These are phyloP conservation scores for Ceratosolen fusciceps DNA, from an alignment of 1,140 invertebrate species.

Conservation along the genomic window DNA sequence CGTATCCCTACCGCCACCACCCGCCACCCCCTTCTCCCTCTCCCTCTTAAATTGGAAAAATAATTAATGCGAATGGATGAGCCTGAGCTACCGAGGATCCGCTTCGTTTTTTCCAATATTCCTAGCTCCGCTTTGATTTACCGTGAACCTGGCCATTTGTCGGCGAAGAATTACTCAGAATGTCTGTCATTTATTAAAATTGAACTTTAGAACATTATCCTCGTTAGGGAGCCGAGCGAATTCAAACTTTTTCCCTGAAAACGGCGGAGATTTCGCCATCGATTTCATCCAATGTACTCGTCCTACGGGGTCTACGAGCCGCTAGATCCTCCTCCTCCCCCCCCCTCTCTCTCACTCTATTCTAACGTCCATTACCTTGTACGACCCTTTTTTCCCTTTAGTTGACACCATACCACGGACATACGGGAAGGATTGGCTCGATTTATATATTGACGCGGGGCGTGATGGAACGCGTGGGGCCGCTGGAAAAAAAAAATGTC, in stretches of 20 bases:
- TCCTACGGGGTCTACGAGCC: not conserved
- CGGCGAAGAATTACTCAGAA: not conserved
- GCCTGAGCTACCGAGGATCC: not conserved
- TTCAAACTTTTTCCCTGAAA: not conserved
- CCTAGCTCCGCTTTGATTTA: not conserved
- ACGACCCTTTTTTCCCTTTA: too few relatives aligned
- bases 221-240: not conserved
- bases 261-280: not conserved
- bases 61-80: constrained; percentile 10
- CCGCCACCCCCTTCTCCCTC: not conserved
- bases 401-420: too few relatives aligned
- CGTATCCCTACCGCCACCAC: too few relatives aligned
- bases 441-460: too few relatives aligned
- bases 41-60: constrained; percentile 35
- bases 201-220: not conserved
- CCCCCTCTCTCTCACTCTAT: too few relatives aligned
- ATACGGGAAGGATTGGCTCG: too few relatives aligned
- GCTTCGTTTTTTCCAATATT: not conserved
- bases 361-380: too few relatives aligned
- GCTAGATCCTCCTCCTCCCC: too few relatives aligned
- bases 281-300: not conserved
- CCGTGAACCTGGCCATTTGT: not conserved
- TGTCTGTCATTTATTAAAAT: not conserved
- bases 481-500: too few relatives aligned
- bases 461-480: too few relatives aligned